Evolutionary conservation across 2,797 vertebrate genomes (phyloP), one percentile per base, ranked within the genome.

Genomic region (Arrhamphus sclerolepis): DNA sequence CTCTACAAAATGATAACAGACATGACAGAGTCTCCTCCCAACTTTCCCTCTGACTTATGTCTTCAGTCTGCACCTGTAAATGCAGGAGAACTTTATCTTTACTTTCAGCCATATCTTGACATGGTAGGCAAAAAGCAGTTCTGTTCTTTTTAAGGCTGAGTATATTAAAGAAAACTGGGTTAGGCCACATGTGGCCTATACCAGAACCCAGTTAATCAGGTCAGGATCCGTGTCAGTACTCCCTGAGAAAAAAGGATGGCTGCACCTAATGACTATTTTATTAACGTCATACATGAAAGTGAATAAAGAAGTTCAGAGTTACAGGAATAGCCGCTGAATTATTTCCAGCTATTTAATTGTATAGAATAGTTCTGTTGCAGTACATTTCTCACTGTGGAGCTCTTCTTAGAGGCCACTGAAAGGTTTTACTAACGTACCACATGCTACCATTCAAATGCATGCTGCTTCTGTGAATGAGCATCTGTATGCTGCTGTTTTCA

Each of bases 201-300:
- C 40, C 40, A 39, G 19, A 43, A 19, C 3, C 13, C 43, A 1
- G 38, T 18, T 26, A 42, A 46, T 34, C 19, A 46, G 42, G 54
- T 31, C 42, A 46, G 26, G 17, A 31, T 56, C 41, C 44, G 24
- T 56, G 53, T 56, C 53, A 56, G 40, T 26, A 38, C 34, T 26
- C 8, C 21, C 22, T 26, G 10, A 24, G 22, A 41, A 26, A 53
- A 0, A 5, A 41, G 39, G 52, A 6, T 43, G 6, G 24, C 34
- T 43, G 10, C 1, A 14, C 39, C 10, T 28, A n/a, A 26, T 41
- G 24, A 24, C 38, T 22, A 26, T 42, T 18, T 41, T 54, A n/a
- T 10, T 40, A 38, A 13, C 14, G 34, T 38, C 34, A 38, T 13
- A 14, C 14, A 14, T 11, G 2, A 10, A 9, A 34, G 10, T 4